Conservation (phyloP, 2,888 invertebrate genomes). For the Therioaphis trifolii region DNA sequence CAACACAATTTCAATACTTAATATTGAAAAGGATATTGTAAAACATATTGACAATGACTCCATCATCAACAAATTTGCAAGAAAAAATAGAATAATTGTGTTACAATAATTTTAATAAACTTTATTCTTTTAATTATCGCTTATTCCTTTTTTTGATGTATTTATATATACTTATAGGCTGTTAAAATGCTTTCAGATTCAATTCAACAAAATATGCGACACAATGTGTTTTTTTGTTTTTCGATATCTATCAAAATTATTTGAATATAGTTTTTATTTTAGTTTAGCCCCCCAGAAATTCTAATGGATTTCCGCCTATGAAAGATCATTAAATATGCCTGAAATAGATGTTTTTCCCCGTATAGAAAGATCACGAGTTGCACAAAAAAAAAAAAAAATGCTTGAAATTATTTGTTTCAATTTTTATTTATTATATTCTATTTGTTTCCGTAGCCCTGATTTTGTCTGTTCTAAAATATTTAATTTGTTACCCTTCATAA, state of each 20-base stretch:
- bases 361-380: neutral
- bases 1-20: slow-evolving; percentile 2
- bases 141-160: neutral
- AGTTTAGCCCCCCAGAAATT: slow-evolving; percentile 15
- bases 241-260: slow-evolving; percentile 21
- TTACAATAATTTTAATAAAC: neutral
- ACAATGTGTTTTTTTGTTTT: slow-evolving; percentile 23
- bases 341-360: slow-evolving; percentile 9
- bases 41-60: slow-evolving; percentile 23
- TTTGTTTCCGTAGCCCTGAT: too few species aligned
- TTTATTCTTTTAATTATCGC: neutral
- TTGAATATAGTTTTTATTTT: slow-evolving; percentile 17
- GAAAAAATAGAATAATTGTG: slow-evolving; percentile 10
- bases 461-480: too few species aligned
- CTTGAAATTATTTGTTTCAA: slow-evolving; percentile 7
- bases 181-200: slow-evolving; percentile 14
- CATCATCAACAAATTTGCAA: slow-evolving; percentile 22
- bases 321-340: neutral
- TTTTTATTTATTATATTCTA: too few species aligned
- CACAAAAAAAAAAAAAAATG: slow-evolving; percentile 14
- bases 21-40: slow-evolving; percentile 6
- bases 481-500: too few species aligned
- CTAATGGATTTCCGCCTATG: neutral
- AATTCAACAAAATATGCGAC: slow-evolving; percentile 24
- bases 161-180: slow-evolving; percentile 16